Conservation (phyloP, 2,113 vertebrate genomes). For the Gymnarchus niloticus region DNA sequence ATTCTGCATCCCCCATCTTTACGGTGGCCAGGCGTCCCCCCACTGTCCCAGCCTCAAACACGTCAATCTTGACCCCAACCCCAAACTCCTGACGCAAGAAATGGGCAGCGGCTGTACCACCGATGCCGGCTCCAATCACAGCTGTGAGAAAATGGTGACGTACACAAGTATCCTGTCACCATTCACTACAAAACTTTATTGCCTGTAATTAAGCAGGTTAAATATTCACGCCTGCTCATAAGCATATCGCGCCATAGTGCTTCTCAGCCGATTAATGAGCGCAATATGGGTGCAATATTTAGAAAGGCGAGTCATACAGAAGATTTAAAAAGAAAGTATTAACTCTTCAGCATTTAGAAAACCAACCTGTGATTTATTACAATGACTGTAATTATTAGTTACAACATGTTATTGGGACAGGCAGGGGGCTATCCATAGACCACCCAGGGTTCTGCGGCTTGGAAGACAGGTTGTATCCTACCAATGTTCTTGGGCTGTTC, state of each 20-base stretch:
- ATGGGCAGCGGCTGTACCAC: slow-evolving; percentile 74
- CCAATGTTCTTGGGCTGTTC: slow-evolving; percentile 62
- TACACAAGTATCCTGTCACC: not conserved
- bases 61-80: slow-evolving; percentile 65
- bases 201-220: not conserved
- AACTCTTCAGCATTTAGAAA: not conserved
- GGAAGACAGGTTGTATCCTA: slow-evolving; percentile 21
- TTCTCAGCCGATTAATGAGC: not conserved
- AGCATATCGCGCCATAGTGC: not conserved
- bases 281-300: not conserved
- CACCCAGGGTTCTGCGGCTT: not conserved
- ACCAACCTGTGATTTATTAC: not conserved
- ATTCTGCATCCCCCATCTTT: slow-evolving; percentile 62
- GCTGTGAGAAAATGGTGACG: slow-evolving; percentile 51
- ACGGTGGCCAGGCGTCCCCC: slow-evolving; percentile 77
- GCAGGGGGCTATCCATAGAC: not conserved
- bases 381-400: not conserved
- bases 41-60: slow-evolving; percentile 70
- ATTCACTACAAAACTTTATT: not conserved
- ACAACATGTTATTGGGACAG: not conserved
- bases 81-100: slow-evolving; percentile 87
- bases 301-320: not conserved
- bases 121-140: slow-evolving; percentile 82
- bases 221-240: not conserved
- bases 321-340: not conserved